phyloP scores from a whole-genome alignment of 2,888 invertebrate species.

The Nowickia ferox region DNA sequence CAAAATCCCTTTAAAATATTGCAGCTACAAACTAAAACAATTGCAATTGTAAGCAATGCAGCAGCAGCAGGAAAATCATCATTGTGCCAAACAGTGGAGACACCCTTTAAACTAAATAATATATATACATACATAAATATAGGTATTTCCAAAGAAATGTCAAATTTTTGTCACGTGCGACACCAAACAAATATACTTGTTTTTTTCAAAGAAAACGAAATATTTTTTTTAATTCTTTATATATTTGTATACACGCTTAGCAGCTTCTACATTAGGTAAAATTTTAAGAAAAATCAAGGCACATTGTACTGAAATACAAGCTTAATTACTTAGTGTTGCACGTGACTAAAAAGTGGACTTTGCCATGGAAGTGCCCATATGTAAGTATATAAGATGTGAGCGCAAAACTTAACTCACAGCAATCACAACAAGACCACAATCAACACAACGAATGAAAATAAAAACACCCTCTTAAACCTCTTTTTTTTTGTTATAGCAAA shows the following conservation, averaged over 20 bases:
- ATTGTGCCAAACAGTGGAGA: background rate
- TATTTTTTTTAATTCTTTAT: no score
- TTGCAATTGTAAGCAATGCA: constrained; percentile 58
- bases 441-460: constrained; percentile 36
- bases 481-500: constrained; percentile 17
- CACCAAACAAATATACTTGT: no score
- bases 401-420: constrained; percentile 22
- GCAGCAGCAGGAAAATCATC: constrained; percentile 46
- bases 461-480: constrained; percentile 62
- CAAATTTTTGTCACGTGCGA: no score
- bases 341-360: no score
- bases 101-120: constrained; percentile 49
- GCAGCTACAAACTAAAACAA: constrained; percentile 61
- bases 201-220: no score
- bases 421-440: constrained; percentile 43
- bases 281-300: no score
- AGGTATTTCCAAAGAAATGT: no score
- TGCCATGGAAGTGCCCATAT: background rate
- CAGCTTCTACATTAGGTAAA: no score
- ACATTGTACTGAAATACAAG: no score
- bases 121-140: no score
- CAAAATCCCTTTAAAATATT: constrained; percentile 51
- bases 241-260: no score
- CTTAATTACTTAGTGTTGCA: no score
- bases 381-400: constrained; percentile 2